Base-by-base conservation (phyloP, 2,113 vertebrate species). In the Charadrius vociferus region DNA sequence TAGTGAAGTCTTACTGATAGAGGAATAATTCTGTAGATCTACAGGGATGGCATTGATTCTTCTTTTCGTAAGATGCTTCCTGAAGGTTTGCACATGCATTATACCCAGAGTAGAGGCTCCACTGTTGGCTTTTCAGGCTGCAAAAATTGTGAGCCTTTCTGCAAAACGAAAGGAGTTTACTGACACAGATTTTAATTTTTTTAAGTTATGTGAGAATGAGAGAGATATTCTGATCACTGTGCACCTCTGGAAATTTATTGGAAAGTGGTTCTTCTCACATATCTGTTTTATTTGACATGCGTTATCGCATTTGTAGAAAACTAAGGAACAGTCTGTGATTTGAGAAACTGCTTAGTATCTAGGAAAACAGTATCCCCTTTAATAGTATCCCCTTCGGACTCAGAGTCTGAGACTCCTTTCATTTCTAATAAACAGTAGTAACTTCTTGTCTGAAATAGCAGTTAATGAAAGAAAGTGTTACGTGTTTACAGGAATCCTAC, bases 401-500 rank as follows among this genome's bases (percentile, higher is more conserved):
- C 0, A 0, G 36, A 62, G 29, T 34, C 66, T 67, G 70, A 84
- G 58, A n/a, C n/a, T 88, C 41, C 23, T 30, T n/a, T 52, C 17
- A 7, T 58, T 81, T 85, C 61, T 78, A 45, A 29, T 32, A 37
- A 63, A 20, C 37, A 79, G 63, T 30, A 66, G 52, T 39, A 77
- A 67, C 37, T 95, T 47, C 59, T 61, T 9, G 23, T 66, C 66
- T 70, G 29, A 71, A 90, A 34, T 2, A 70, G n/a, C 63, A 63
- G 84, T 90, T 58, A 66, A 70, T 94, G 50, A 86, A 70, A 91
- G 14, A 13, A 79, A 29, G 24, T 30, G 39, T 36, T 55, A 6
- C 65, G 49, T 96, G 56, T 90, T 97, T 82, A 29, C 95, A 99
- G 99, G 99, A 99, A 92, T 99, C 99, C 7, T 99, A 99, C 94